These are phyloP conservation scores for Bugulina stolonifera DNA, from an alignment of 2,888 invertebrate species.

Conservation along the genomic window DNA sequence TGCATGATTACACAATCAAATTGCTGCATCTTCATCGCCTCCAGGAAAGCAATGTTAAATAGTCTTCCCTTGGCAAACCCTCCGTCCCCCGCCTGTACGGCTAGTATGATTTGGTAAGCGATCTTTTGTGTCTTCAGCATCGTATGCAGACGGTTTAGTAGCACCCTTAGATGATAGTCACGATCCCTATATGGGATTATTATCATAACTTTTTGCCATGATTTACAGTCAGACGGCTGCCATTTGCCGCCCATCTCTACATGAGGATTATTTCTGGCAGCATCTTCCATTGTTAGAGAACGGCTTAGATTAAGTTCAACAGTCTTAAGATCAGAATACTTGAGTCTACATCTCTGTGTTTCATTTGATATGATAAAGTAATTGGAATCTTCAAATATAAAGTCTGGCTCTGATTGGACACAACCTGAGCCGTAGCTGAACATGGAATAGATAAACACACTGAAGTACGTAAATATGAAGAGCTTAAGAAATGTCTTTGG, in stretches of 20 bases:
- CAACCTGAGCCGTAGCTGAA: constrained; percentile 37
- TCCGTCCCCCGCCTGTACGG: constrained; percentile 43
- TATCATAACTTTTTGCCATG: constrained; percentile 44
- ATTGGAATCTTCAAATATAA: constrained; percentile 30
- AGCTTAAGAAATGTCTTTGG: constrained; percentile 14
- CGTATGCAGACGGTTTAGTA: constrained; percentile 41
- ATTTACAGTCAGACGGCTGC: constrained; percentile 37
- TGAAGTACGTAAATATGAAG: constrained; percentile 32
- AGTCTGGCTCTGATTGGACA: constrained; percentile 35
- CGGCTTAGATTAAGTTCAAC: background rate
- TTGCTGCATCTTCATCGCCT: constrained; percentile 37
- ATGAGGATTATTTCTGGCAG: constrained; percentile 11
- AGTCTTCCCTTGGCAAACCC: constrained; percentile 46
- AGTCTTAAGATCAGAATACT: constrained; percentile 3
- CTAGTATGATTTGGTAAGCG: constrained; percentile 41
- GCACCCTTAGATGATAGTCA: constrained; percentile 36
- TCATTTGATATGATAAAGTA: constrained; percentile 19
- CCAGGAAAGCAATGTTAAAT: constrained; percentile 46
- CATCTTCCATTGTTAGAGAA: background rate
- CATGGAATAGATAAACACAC: constrained; percentile 33
- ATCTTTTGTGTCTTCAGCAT: constrained; percentile 40
- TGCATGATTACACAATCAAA: constrained; percentile 42
- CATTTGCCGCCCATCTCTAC: constrained; percentile 33
- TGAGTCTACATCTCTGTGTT: constrained; percentile 6
- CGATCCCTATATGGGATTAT: constrained; percentile 43